These are phyloP conservation scores for Reticulitermes speratus DNA, from an alignment of 1,140 invertebrate genomes.

Conservation along the genomic window DNA sequence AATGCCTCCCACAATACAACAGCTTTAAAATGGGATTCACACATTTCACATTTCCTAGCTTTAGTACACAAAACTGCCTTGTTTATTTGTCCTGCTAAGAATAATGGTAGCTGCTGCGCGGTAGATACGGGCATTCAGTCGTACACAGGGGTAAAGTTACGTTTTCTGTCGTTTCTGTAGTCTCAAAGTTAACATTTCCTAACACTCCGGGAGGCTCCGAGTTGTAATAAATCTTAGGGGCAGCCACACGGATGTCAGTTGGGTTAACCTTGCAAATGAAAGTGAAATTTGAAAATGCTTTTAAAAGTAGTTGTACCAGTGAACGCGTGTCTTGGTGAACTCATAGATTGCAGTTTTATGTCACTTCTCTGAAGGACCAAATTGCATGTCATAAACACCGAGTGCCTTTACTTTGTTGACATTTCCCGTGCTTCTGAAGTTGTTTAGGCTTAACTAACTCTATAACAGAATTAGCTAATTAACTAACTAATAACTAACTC, in stretches of 20 bases:
- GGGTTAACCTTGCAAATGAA: not conserved
- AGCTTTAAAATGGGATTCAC: conserved; percentile 16
- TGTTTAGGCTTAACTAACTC: no score
- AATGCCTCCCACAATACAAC: not conserved
- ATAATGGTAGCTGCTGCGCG: not conserved
- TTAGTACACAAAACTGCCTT: not conserved
- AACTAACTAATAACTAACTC: no score
- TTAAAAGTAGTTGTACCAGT: no score
- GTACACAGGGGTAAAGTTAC: no score
- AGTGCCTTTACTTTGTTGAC: no score
- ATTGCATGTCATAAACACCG: no score
- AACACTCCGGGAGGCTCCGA: not conserved
- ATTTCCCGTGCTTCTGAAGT: no score
- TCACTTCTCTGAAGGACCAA: no score
- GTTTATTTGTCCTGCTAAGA: not conserved
- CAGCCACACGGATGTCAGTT: not conserved
- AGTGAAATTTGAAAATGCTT: not conserved
- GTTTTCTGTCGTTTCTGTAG: not conserved
- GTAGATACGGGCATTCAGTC: not conserved
- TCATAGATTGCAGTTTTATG: no score
- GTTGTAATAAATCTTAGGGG: not conserved
- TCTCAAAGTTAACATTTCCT: not conserved
- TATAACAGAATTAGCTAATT: no score
- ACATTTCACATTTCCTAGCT: not conserved
- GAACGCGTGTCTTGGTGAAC: not conserved